These are phyloP conservation scores for Acleris sparsana DNA, from an alignment of 2,888 invertebrate genomes.

Conservation along the genomic window DNA sequence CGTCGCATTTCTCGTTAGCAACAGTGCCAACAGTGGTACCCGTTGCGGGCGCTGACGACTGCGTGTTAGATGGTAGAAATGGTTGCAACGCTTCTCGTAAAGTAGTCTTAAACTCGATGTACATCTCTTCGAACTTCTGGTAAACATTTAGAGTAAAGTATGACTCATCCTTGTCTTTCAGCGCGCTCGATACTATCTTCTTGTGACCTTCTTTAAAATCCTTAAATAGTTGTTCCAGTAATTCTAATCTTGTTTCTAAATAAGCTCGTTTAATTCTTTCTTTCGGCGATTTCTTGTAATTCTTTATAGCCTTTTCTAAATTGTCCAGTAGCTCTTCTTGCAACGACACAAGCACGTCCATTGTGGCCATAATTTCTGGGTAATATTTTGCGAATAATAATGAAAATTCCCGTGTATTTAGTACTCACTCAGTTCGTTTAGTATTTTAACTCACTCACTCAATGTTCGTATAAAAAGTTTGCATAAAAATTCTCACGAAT, in stretches of 20 bases:
- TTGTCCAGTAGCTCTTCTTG: neutral
- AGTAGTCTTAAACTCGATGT: neutral
- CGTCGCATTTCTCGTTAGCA: constrained; percentile 6
- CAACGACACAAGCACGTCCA: neutral
- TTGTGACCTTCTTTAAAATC: neutral
- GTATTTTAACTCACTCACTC: neutral
- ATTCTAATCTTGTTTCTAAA: neutral
- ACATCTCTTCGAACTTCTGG: neutral
- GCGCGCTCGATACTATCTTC: neutral
- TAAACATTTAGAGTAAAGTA: neutral
- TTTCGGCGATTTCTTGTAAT: neutral
- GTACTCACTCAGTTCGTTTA: neutral
- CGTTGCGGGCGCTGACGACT: neutral
- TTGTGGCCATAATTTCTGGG: neutral
- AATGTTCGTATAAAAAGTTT: neutral
- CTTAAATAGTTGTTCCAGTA: neutral
- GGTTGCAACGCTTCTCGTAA: neutral
- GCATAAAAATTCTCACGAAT: neutral
- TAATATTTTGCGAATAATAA: neutral
- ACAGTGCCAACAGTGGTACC: no score
- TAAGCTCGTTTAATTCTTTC: neutral
- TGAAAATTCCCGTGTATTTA: neutral
- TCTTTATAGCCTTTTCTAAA: neutral
- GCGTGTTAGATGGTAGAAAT: neutral
- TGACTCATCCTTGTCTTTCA: neutral